Percentiles rank a stretch among this genome's conserved stretches.
These are phyloP conservation scores for Manis javanica DNA, from an alignment of 2,797 vertebrate genomes.

Conservation along the genomic window DNA sequence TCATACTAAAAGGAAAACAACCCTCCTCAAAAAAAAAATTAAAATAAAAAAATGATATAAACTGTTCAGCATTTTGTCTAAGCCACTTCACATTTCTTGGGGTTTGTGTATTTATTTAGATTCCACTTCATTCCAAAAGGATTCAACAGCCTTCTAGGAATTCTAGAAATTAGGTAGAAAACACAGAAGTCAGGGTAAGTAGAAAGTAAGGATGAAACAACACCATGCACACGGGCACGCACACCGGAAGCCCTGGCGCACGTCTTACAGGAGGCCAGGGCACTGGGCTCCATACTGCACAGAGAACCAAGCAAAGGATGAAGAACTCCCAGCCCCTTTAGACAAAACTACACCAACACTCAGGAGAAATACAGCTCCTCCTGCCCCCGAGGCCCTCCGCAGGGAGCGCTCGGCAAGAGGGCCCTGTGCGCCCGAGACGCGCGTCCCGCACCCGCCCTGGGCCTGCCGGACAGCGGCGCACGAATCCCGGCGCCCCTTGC, in stretches of 20 bases:
- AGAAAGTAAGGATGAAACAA: neutral
- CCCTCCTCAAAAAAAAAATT: neutral
- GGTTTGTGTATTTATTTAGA: neutral
- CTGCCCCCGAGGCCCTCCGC: neutral
- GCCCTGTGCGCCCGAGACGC: accelerated
- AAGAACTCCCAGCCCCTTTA: neutral
- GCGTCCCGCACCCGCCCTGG: neutral
- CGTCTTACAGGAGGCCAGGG: neutral
- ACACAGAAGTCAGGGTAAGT: neutral
- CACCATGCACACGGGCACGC: neutral
- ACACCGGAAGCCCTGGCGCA: no score
- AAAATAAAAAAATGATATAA: neutral
- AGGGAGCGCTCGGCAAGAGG: neutral
- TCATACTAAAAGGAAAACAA: neutral
- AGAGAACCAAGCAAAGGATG: neutral
- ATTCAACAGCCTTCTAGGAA: neutral
- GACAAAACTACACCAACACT: neutral
- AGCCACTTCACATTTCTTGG: neutral
- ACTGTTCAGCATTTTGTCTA: neutral
- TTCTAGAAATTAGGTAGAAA: neutral
- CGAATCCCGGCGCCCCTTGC: no score
- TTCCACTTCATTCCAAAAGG: neutral
- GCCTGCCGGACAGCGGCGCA: neutral
- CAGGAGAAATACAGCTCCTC: neutral
- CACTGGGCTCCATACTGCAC: neutral